These are phyloP conservation scores for Camelus bactrianus DNA, from an alignment of 2,113 vertebrate genomes.

Conservation along the genomic window DNA sequence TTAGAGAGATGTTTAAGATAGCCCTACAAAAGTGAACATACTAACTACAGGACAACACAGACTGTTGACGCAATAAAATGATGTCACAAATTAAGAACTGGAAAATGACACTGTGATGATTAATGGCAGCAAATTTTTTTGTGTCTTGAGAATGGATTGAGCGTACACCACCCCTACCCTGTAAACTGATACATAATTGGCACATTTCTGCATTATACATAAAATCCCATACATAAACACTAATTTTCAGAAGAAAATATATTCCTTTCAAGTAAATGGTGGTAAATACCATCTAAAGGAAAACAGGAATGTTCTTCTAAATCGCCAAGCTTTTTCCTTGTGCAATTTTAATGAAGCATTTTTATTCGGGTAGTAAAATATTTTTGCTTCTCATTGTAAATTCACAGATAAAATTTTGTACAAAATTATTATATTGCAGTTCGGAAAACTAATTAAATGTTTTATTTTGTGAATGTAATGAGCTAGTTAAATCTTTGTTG, in stretches of 20 bases:
- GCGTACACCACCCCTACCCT: neutral
- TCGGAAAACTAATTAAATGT: constrained; percentile 70
- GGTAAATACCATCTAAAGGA: neutral
- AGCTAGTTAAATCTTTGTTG: constrained; percentile 52
- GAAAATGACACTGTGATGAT: neutral
- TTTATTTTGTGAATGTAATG: constrained; percentile 69
- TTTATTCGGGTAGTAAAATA: constrained; percentile 66
- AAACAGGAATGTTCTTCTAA: neutral
- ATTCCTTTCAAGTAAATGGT: neutral
- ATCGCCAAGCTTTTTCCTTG: neutral
- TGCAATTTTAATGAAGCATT: constrained; percentile 58
- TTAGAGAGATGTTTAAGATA: neutral
- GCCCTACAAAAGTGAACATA: neutral
- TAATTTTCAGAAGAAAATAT: neutral
- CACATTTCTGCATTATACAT: neutral
- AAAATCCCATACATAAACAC: neutral
- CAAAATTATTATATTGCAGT: constrained; percentile 47
- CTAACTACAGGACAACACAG: neutral
- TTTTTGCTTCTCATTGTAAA: constrained; percentile 63
- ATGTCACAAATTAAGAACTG: neutral
- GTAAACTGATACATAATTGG: neutral
- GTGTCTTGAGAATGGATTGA: neutral
- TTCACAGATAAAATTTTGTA: constrained; percentile 62
- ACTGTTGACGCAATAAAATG: neutral
- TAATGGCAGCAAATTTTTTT: neutral